Evolutionary conservation across 2,113 vertebrate species (phyloP).

Genomic region (Lagopus leucura): DNA sequence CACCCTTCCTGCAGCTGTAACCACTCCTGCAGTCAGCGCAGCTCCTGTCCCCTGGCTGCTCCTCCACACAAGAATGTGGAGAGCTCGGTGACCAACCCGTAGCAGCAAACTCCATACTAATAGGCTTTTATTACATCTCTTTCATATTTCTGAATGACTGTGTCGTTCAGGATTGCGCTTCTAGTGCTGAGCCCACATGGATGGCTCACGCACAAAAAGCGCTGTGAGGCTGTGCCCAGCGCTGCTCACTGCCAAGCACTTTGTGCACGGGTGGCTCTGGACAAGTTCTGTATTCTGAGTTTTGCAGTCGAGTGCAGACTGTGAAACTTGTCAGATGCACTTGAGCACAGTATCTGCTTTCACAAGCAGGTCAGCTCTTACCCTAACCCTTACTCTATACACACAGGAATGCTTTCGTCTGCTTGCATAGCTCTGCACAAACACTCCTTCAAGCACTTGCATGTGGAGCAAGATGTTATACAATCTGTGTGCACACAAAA

Average conservation of each 20-base stretch:
- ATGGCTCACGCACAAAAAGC: background rate
- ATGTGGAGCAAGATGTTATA: background rate
- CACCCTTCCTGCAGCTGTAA: background rate
- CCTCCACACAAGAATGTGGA: background rate
- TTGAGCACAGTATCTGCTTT: background rate
- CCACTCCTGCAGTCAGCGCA: background rate
- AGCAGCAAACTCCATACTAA: background rate
- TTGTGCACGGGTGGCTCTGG: background rate
- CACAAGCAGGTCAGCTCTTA: background rate
- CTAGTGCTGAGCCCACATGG: background rate
- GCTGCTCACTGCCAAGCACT: background rate
- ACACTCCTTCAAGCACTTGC: background rate
- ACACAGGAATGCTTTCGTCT: background rate
- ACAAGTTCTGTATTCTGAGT: accelerated
- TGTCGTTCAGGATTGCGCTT: background rate
- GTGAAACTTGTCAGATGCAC: background rate
- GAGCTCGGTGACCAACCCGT: background rate
- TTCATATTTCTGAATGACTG: background rate
- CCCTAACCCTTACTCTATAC: background rate
- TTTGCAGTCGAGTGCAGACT: background rate
- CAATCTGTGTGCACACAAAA: background rate
- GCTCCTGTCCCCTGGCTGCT: background rate
- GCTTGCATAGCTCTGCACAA: constrained; percentile 12
- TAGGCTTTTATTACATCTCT: background rate
- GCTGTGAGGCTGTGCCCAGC: background rate